Evolutionary conservation across 2,888 invertebrate genomes (phyloP).

Genomic region (Drosophila setosimentum): DNA sequence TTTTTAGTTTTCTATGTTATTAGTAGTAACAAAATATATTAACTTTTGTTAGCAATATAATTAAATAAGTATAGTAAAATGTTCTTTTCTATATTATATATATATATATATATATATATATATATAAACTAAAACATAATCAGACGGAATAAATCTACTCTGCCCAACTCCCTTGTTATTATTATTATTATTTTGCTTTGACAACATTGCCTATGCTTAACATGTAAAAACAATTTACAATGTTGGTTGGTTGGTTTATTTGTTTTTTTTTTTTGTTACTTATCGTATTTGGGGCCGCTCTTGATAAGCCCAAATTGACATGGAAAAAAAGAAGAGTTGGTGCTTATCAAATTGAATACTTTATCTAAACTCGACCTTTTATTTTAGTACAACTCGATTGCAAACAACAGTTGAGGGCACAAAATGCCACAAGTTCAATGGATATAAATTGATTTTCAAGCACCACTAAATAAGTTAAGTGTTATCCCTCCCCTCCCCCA

Average conservation of each 20-base stretch:
- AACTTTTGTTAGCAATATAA: background rate
- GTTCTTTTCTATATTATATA: background rate
- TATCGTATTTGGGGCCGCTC: constrained; percentile 21
- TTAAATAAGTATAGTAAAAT: background rate
- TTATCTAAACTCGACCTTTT: constrained; percentile 27
- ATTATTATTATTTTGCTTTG: too few relatives aligned
- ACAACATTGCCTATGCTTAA: constrained; percentile 37
- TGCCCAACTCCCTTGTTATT: background rate
- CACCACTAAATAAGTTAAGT: constrained; percentile 29
- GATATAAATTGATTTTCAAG: constrained; percentile 5
- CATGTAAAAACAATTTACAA: constrained; percentile 29
- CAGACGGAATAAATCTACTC: accelerated
- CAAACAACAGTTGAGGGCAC: background rate
- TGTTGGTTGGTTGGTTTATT: too few relatives aligned
- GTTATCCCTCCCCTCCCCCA: background rate
- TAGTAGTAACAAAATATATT: too few relatives aligned
- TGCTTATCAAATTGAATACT: constrained; percentile 27
- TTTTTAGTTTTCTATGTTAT: too few relatives aligned
- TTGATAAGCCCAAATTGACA: constrained; percentile 34
- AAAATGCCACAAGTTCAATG: constrained; percentile 12
- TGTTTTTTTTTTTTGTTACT: constrained; percentile 7
- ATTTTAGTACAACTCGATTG: background rate
- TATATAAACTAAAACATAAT: accelerated
- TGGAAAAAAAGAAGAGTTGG: background rate
- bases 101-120: background rate